Conservation (phyloP, 2,113 vertebrate species). For the Salvelinus fontinalis region DNA sequence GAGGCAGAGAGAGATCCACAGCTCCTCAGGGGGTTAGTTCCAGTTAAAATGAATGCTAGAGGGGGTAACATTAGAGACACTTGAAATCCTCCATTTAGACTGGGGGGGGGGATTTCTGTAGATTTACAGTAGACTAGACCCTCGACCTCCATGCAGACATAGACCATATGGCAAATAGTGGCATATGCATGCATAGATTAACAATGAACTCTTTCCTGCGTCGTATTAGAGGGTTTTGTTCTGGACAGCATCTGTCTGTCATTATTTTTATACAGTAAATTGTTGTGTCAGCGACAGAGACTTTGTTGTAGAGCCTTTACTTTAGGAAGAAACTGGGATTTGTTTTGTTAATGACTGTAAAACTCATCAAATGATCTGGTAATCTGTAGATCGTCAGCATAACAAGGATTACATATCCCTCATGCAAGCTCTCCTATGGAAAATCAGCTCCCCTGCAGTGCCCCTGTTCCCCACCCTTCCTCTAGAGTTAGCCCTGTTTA, state of each 20-base stretch:
- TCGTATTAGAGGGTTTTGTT: no score
- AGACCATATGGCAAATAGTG: not conserved
- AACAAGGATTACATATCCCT: constrained; percentile 21
- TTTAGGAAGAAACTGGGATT: not conserved
- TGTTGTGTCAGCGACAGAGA: constrained; percentile 4
- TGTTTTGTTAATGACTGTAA: not conserved
- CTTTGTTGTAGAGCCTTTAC: not conserved
- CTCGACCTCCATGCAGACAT: not conserved
- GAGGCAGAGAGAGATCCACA: constrained; percentile 39
- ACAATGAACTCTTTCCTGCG: no score
- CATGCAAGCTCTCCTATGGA: not conserved
- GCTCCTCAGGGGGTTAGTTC: constrained; percentile 34
- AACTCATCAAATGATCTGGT: constrained; percentile 16
- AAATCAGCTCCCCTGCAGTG: not conserved
- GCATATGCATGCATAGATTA: no score
- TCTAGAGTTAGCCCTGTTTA: not conserved
- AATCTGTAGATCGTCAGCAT: constrained; percentile 17
- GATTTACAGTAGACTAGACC: not conserved
- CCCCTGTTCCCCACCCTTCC: not conserved
- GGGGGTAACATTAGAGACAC: not conserved
- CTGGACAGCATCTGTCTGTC: not conserved
- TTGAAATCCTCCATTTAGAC: no score
- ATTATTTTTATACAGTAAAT: not conserved
- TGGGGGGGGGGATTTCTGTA: not conserved
- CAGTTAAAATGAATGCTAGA: constrained; percentile 22